A percentile compares a stretch with the other conserved stretches of the same genome.
These are phyloP conservation scores for Stenodema calcarata DNA, from an alignment of 2,888 invertebrate species.

Conservation along the genomic window DNA sequence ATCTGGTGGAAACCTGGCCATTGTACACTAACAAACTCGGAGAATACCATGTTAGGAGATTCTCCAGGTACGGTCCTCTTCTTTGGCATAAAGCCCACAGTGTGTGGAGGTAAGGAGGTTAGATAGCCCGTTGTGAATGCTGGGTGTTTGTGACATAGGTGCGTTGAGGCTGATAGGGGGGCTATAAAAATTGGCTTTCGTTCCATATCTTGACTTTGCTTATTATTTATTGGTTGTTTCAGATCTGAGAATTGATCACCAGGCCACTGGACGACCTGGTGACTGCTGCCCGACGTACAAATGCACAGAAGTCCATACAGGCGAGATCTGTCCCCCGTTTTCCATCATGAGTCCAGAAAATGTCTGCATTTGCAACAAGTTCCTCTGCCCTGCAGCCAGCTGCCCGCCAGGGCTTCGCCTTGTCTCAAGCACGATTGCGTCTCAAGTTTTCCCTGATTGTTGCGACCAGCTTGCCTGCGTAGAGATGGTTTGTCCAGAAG, in stretches of 20 bases:
- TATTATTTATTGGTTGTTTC: not conserved
- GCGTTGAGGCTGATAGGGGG: too few species aligned
- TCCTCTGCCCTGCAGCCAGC: not conserved
- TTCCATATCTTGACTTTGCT: too few species aligned
- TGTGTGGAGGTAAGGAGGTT: too few species aligned
- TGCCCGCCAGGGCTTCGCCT: not conserved
- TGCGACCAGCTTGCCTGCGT: not conserved
- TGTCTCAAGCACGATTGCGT: not conserved
- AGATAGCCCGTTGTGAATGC: too few species aligned
- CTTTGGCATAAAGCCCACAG: too few species aligned
- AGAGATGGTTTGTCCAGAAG: not conserved
- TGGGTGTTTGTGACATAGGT: too few species aligned
- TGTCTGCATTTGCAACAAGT: not conserved
- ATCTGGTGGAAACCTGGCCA: too few species aligned
- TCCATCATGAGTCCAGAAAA: not conserved
- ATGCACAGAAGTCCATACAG: not conserved
- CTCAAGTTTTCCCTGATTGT: not conserved
- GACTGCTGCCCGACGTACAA: not conserved
- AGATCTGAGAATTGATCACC: not conserved
- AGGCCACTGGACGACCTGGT: not conserved
- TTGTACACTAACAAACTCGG: too few species aligned
- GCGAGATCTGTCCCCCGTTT: not conserved
- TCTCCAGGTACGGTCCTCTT: too few species aligned
- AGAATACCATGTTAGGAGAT: too few species aligned
- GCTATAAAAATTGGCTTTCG: too few species aligned